Conservation (phyloP, 1,140 invertebrate genomes). For the Neoseiulus cucumeris region DNA sequence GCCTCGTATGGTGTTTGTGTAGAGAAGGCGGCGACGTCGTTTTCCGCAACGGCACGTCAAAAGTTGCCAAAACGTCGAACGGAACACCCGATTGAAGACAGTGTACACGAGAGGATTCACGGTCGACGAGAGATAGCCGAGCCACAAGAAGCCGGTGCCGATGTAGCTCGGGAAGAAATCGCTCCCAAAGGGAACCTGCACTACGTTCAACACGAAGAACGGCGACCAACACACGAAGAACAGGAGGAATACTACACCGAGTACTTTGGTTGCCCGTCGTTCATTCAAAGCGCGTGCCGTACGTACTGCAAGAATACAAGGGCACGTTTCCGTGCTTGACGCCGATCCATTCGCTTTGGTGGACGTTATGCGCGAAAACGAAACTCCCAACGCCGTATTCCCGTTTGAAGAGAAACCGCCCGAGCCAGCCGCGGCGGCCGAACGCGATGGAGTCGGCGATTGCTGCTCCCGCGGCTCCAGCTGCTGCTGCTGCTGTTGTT, state of each 20-base stretch:
- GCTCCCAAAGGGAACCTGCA: conserved; percentile 39
- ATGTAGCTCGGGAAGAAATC: conserved; percentile 54
- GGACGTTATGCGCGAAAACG: not conserved
- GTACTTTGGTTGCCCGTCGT: conserved; percentile 80
- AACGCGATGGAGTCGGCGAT: conserved; percentile 42
- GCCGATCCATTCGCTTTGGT: conserved; percentile 35
- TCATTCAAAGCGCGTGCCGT: conserved; percentile 32
- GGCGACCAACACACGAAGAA: conserved; percentile 83
- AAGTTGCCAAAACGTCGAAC: conserved; percentile 71
- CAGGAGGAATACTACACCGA: conserved; percentile 77
- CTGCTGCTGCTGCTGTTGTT: conserved; percentile 3
- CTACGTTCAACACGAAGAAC: conserved; percentile 69
- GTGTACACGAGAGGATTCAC: conserved; percentile 67
- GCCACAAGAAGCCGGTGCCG: conserved; percentile 42
- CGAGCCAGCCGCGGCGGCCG: conserved; percentile 27
- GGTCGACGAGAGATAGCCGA: conserved; percentile 77
- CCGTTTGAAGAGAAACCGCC: conserved; percentile 47
- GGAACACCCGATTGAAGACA: conserved; percentile 78
- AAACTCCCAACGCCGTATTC: conserved; percentile 28
- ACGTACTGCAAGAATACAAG: conserved; percentile 23
- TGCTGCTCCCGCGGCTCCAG: conserved; percentile 41
- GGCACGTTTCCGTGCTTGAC: not conserved
- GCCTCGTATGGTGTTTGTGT: not conserved
- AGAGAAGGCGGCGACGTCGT: not conserved
- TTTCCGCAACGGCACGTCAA: conserved; percentile 49